phyloP scores from a whole-genome alignment of 2,888 invertebrate genomes.

The Tetropium fuscum region DNA sequence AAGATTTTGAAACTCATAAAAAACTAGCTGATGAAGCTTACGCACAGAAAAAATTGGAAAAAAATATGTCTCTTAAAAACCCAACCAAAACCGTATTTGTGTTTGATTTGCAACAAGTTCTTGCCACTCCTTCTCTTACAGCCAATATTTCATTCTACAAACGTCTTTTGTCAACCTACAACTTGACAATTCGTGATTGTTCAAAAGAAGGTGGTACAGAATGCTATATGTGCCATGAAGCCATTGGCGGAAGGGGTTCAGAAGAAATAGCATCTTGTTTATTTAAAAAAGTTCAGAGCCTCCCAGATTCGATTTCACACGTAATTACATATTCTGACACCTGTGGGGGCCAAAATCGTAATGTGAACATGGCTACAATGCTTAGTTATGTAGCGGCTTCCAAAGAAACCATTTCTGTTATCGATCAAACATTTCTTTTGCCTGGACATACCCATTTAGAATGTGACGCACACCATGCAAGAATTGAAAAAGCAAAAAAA shows the following conservation, averaged over 20 bases:
- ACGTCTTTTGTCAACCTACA: constrained; percentile 28
- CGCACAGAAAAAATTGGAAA: neutral
- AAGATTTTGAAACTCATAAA: neutral
- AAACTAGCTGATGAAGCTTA: neutral
- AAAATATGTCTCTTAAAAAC: neutral
- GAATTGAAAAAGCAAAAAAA: constrained; percentile 40
- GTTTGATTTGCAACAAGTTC: constrained; percentile 33
- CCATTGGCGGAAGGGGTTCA: constrained; percentile 25
- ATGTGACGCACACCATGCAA: constrained; percentile 41
- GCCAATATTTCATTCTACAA: constrained; percentile 34
- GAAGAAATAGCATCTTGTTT: constrained; percentile 14
- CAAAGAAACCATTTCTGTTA: neutral
- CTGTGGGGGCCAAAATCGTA: constrained; percentile 45
- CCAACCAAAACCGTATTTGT: neutral
- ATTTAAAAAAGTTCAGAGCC: constrained; percentile 24
- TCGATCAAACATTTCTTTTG: constrained; percentile 41
- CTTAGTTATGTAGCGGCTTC: constrained; percentile 12
- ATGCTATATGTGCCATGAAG: constrained; percentile 36
- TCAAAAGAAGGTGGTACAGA: constrained; percentile 17
- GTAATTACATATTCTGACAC: constrained; percentile 41
- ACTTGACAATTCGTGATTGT: constrained; percentile 33
- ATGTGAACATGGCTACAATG: constrained; percentile 43
- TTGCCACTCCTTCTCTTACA: constrained; percentile 9
- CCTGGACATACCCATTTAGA: constrained; percentile 41
- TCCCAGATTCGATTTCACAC: constrained; percentile 6